Conservation (phyloP, 1,140 invertebrate genomes). For the Listronotus oregonensis region DNA sequence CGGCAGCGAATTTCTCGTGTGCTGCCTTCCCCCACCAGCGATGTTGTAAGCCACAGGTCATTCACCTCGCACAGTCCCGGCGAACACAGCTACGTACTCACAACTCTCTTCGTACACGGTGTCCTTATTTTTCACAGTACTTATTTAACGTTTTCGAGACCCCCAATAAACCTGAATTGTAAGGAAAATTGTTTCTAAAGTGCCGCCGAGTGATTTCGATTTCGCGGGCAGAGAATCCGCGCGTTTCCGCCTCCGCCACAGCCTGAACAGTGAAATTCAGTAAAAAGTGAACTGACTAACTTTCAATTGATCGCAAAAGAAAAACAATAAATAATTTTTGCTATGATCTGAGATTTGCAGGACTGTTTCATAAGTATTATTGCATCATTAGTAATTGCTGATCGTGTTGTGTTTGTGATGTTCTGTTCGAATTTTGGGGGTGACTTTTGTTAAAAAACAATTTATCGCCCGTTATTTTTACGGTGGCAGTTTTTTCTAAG, state of each 20-base stretch:
- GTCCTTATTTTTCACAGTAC: constrained; percentile 51
- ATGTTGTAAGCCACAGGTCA: constrained; percentile 54
- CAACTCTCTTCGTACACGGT: constrained; percentile 41
- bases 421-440: no score
- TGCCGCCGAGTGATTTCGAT: neutral
- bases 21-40: constrained; percentile 45
- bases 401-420: no score
- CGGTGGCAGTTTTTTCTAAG: no score
- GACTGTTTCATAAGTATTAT: neutral
- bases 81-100: constrained; percentile 48
- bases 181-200: neutral
- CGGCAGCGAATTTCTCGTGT: constrained; percentile 51
- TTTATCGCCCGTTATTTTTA: neutral
- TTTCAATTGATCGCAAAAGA: constrained; percentile 18
- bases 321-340: constrained; percentile 7
- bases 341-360: neutral
- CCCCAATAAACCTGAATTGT: neutral
- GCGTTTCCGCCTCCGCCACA: neutral
- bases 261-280: constrained; percentile 9
- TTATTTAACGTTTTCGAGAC: constrained; percentile 32
- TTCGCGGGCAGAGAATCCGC: neutral
- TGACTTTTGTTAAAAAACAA: no score
- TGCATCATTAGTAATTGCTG: no score
- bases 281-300: constrained; percentile 29
- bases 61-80: constrained; percentile 55